Percentiles rank a stretch among this genome's conserved stretches.
Evolutionary conservation across 2,113 vertebrate genomes (phyloP).

Genomic region (Myocastor coypus): DNA sequence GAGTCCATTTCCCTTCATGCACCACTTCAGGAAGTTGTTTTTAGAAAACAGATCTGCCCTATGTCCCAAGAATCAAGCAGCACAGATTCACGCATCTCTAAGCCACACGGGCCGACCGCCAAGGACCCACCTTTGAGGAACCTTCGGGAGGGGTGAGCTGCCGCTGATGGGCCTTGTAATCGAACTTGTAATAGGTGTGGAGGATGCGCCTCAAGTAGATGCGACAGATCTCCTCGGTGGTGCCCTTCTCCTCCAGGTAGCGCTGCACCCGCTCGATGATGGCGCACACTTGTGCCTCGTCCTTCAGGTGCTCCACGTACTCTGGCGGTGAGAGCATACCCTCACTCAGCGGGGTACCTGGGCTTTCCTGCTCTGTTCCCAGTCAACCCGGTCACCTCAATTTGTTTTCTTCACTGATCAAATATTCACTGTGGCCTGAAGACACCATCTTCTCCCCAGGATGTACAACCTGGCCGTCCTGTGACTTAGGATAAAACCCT

Average conservation of each 20-base stretch:
- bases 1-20: not conserved
- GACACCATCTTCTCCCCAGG: not conserved
- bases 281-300: conserved; percentile 90
- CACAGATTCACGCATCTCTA: not conserved
- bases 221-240: conserved; percentile 93
- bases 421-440: not conserved
- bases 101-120: fast-evolving
- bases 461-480: not conserved
- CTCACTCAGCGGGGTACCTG: not conserved
- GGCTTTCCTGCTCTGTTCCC: not conserved
- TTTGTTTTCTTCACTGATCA: not conserved
- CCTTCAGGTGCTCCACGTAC: conserved; percentile 95
- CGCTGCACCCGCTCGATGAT: conserved; percentile 91
- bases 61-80: not conserved
- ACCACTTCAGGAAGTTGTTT: not conserved
- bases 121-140: conserved; percentile 89
- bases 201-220: conserved; percentile 92
- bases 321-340: conserved; percentile 82
- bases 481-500: not conserved
- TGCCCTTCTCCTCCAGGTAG: conserved; percentile 93
- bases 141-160: conserved; percentile 90
- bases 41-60: not conserved
- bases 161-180: conserved; percentile 94
- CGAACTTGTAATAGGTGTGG: conserved; percentile 97
- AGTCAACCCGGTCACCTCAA: not conserved